Evolutionary conservation across 2,797 vertebrate genomes (phyloP), one percentile per base, ranked within the genome.

Genomic region (Euthynnus affinis): DNA sequence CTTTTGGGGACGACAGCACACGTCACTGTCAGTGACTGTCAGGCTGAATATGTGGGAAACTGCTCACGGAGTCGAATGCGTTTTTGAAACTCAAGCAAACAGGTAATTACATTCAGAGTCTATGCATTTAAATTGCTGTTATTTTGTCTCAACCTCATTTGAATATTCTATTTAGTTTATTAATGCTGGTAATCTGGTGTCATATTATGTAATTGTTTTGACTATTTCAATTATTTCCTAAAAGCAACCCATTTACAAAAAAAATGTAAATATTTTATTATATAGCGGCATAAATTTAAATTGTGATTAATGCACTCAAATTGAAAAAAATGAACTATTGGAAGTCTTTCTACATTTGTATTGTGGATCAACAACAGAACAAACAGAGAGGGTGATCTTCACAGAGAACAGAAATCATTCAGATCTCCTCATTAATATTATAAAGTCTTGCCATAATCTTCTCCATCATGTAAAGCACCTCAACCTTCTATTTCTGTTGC

Each of bases 71-170:
- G 49, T 67, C 32, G 3, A 66, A 57, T 62, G 12, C 49, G 58
- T 68, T 60, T 10, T 4, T 3, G 25, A 59, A 69, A 49, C 27
- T 22, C 32, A 9, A 32, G 51, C 10, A n/a, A 60, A 60, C 34
- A 20, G 13, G 14, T 66, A 3, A 73, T 73, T 66, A 32, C 7
- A 56, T 52, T 44, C 13, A 53, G 18, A 67, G 48, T n/a, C 37
- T 55, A 12, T 13, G 48, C 58, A 81, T 78, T 76, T 69, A 74
- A 71, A 81, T 56, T n/a, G 17, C 25, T 60, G 44, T 71, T 51
- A 63, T 22, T 60, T 14, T 46, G 23, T 14, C 46, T 69, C 44
- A 34, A 22, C 46, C 57, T 55, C 14, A 6, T 69, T 73, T 58
- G 2, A 57, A 69, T 48, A 18, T 40, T 55, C 48, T 51, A 37